Percentiles rank a stretch among this genome's conserved stretches.
These are phyloP conservation scores for Vulpes ferrilata DNA, from an alignment of 2,113 vertebrate genomes.

Conservation along the genomic window DNA sequence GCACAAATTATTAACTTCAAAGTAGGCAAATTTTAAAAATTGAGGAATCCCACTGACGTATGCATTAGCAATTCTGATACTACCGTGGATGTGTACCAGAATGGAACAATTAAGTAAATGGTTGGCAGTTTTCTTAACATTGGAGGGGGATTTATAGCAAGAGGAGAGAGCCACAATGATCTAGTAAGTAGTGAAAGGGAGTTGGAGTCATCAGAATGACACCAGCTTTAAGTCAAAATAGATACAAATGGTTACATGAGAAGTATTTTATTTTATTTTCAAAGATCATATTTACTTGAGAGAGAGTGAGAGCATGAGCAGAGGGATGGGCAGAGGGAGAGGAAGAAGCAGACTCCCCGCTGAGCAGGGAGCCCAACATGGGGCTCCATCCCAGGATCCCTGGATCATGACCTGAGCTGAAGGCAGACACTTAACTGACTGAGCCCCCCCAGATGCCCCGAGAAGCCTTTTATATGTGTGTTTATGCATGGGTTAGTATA, in stretches of 20 bases:
- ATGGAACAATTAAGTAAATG: neutral
- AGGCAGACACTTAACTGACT: too few relatives aligned
- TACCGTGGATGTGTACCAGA: neutral
- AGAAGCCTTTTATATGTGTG: neutral
- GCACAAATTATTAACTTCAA: neutral
- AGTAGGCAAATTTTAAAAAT: neutral
- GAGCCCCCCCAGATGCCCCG: too few relatives aligned
- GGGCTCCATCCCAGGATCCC: too few relatives aligned
- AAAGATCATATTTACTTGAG: too few relatives aligned
- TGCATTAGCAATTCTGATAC: neutral
- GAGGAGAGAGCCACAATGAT: neutral
- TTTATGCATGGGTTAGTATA: neutral
- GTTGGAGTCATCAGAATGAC: neutral
- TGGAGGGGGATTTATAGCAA: neutral
- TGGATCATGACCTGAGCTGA: too few relatives aligned
- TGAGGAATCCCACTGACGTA: neutral
- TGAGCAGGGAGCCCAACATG: too few relatives aligned
- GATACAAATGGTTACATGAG: neutral
- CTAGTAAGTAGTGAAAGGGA: neutral
- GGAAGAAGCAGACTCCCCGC: too few relatives aligned
- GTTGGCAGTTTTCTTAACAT: neutral
- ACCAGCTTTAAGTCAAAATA: neutral
- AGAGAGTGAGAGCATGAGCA: too few relatives aligned
- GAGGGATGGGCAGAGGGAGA: too few relatives aligned
- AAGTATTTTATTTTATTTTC: too few relatives aligned